These are phyloP conservation scores for Dryas iulia DNA, from an alignment of 1,140 invertebrate genomes.

Conservation along the genomic window DNA sequence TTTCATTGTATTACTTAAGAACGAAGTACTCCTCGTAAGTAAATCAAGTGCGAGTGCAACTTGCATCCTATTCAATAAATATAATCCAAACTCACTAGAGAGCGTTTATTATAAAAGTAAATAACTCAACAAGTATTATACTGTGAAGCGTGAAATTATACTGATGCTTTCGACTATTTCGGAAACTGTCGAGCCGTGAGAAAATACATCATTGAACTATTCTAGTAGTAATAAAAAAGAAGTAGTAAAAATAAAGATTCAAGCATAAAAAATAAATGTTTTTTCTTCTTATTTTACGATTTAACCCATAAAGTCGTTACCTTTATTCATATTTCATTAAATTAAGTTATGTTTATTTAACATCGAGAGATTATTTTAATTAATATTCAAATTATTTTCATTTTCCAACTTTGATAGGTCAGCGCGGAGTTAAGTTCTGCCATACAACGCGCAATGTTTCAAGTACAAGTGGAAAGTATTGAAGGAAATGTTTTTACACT, in stretches of 20 bases:
- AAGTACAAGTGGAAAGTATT: too few relatives aligned
- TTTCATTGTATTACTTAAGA: background rate
- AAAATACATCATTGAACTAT: constrained; percentile 23
- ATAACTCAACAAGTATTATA: constrained; percentile 22
- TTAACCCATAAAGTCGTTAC: background rate
- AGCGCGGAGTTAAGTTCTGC: too few relatives aligned
- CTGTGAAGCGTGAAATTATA: constrained; percentile 51
- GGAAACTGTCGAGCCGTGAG: constrained; percentile 36
- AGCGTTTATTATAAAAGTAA: constrained; percentile 19
- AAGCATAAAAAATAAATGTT: background rate
- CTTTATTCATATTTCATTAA: too few relatives aligned
- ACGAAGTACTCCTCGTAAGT: too few relatives aligned
- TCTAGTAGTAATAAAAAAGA: background rate
- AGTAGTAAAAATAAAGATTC: background rate
- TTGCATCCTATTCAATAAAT: background rate
- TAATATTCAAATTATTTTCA: too few relatives aligned
- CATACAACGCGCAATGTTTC: too few relatives aligned
- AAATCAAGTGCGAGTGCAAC: background rate
- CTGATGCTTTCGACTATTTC: constrained; percentile 38
- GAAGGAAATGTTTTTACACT: too few relatives aligned
- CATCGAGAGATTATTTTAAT: too few relatives aligned
- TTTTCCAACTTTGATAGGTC: too few relatives aligned
- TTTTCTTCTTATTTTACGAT: background rate
- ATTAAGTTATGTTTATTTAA: too few relatives aligned
- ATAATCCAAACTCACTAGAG: background rate